A percentile compares a stretch with the other conserved stretches of the same genome.
Conservation (phyloP, 1,140 invertebrate species). For the Musca domestica region DNA sequence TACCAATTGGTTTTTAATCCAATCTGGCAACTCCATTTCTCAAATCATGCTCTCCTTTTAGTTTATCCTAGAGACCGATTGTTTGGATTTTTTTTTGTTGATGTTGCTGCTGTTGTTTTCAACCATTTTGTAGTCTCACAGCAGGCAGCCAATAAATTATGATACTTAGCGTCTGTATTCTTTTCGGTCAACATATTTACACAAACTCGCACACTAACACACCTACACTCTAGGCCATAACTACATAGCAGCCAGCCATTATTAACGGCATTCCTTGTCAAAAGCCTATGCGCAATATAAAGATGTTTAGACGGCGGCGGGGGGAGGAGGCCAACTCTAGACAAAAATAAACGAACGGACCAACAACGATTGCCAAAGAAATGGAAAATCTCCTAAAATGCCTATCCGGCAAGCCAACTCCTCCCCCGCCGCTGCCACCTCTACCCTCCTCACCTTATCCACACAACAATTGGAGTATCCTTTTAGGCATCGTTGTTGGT, state of each 20-base stretch:
- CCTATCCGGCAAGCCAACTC: no score
- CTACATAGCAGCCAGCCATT: neutral
- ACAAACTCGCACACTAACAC: neutral
- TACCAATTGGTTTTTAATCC: no score
- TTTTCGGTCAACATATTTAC: neutral
- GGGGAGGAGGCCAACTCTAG: no score
- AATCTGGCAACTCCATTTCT: no score
- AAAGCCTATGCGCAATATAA: neutral
- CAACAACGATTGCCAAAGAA: no score
- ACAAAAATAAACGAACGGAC: no score
- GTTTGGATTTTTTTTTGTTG: no score
- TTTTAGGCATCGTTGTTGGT: neutral
- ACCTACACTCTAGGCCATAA: neutral
- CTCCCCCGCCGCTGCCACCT: no score
- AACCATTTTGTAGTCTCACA: neutral
- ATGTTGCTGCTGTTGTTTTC: neutral
- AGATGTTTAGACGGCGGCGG: neutral
- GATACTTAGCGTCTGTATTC: slow-evolving; percentile 5
- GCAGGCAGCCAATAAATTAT: slow-evolving; percentile 12
- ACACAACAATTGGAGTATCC: neutral
- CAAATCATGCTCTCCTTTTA: no score
- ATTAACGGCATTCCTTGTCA: slow-evolving; percentile 2
- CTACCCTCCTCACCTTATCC: no score
- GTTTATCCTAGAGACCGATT: no score
- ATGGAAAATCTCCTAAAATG: no score